phyloP scores from a whole-genome alignment of 2,888 invertebrate species.

The Cosmia trapezina region DNA sequence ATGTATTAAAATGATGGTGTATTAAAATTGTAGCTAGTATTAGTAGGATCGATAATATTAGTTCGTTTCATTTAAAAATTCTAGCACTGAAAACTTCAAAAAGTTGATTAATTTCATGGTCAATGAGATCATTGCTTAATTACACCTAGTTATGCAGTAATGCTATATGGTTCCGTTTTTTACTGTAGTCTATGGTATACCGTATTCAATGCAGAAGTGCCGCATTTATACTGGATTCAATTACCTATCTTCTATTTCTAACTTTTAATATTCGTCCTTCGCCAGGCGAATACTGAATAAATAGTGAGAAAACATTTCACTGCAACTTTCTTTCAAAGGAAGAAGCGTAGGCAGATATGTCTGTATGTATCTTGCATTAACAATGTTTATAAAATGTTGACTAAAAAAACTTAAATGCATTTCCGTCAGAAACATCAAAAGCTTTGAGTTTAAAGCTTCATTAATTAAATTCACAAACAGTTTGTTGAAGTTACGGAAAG shows the following conservation, averaged over 20 bases:
- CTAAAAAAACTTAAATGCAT: constrained; percentile 19
- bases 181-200: background rate
- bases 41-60: background rate
- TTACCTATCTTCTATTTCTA: background rate
- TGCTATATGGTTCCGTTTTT: background rate
- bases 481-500: constrained; percentile 24
- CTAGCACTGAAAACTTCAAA: background rate
- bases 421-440: constrained; percentile 47
- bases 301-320: constrained; percentile 19
- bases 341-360: constrained; percentile 4
- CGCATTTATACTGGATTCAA: constrained; percentile 61
- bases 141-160: background rate
- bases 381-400: constrained; percentile 28
- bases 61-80: background rate
- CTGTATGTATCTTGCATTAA: constrained; percentile 27
- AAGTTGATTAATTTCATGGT: background rate
- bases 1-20: background rate
- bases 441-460: constrained; percentile 22
- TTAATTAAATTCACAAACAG: constrained; percentile 39
- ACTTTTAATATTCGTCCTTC: background rate
- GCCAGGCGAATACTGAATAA: constrained; percentile 18
- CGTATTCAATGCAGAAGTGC: constrained; percentile 39
- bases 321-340: constrained; percentile 26
- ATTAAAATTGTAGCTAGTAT: background rate
- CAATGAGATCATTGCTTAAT: background rate